Evolutionary conservation across 1,140 invertebrate species (phyloP).

Genomic region (Notospermus geniculatus): DNA sequence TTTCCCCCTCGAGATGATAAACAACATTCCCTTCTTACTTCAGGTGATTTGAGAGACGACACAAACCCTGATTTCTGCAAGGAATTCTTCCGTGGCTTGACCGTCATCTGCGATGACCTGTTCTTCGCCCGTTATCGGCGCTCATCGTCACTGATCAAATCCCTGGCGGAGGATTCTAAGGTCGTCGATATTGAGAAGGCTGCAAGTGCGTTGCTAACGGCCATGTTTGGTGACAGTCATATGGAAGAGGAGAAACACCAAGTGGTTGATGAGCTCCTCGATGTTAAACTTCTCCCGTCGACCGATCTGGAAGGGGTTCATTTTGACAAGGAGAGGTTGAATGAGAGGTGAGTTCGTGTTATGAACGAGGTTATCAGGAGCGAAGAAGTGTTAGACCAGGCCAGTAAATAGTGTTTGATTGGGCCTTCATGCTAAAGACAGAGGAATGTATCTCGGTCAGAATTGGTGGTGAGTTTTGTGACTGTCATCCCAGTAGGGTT

Average conservation of each 20-base stretch:
- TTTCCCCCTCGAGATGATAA: background rate
- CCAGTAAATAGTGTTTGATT: too few species aligned
- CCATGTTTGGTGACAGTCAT: constrained; percentile 42
- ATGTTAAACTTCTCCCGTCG: constrained; percentile 40
- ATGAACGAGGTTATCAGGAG: too few species aligned
- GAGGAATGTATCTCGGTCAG: too few species aligned
- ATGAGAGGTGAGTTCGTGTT: constrained; percentile 44
- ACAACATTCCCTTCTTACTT: constrained; percentile 7
- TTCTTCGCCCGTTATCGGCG: constrained; percentile 47
- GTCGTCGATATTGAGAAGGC: constrained; percentile 24
- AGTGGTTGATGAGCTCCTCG: constrained; percentile 46
- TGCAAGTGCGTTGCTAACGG: constrained; percentile 35
- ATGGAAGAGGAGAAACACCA: constrained; percentile 42
- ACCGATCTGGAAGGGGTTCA: constrained; percentile 41
- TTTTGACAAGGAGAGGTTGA: constrained; percentile 43
- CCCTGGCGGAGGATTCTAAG: constrained; percentile 20
- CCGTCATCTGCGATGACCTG: constrained; percentile 50
- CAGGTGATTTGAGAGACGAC: constrained; percentile 49
- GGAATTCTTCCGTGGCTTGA: constrained; percentile 47
- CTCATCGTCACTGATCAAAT: constrained; percentile 19
- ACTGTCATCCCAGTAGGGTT: too few species aligned
- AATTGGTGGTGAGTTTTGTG: too few species aligned
- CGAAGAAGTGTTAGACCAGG: too few species aligned
- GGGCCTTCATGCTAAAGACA: too few species aligned
- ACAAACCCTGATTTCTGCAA: constrained; percentile 40